phyloP scores from a whole-genome alignment of 1,140 invertebrate species.

The Tyrophagus putrescentiae region DNA sequence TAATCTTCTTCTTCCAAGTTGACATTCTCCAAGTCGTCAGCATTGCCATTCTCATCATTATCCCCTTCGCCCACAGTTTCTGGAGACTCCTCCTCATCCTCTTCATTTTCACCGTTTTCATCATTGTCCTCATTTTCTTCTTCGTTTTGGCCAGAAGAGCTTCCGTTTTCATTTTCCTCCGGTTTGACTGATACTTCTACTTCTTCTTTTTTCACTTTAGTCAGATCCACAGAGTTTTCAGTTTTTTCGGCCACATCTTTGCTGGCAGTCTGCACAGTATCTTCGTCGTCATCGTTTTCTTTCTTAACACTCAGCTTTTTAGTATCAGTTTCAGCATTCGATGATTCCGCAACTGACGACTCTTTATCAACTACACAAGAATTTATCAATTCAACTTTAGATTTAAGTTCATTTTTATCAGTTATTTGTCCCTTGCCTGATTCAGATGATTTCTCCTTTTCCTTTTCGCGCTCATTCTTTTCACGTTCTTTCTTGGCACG shows the following conservation, averaged over 20 bases:
- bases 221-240: no score
- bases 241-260: no score
- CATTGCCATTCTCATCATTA: neutral
- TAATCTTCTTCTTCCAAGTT: neutral
- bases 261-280: no score
- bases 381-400: neutral
- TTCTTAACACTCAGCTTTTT: no score
- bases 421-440: neutral
- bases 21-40: neutral
- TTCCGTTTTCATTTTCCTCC: no score
- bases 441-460: neutral
- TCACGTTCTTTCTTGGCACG: neutral
- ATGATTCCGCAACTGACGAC: no score
- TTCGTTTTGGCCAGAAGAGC: neutral
- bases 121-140: neutral
- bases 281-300: neutral
- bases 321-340: no score
- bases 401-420: neutral
- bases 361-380: no score
- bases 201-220: no score
- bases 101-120: neutral
- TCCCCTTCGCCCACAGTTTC: constrained; percentile 1
- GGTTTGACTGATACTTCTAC: no score
- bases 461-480: neutral
- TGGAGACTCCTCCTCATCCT: constrained; percentile 2